Evolutionary conservation across 2,113 vertebrate genomes (phyloP).

Genomic region (Hemicordylus capensis): DNA sequence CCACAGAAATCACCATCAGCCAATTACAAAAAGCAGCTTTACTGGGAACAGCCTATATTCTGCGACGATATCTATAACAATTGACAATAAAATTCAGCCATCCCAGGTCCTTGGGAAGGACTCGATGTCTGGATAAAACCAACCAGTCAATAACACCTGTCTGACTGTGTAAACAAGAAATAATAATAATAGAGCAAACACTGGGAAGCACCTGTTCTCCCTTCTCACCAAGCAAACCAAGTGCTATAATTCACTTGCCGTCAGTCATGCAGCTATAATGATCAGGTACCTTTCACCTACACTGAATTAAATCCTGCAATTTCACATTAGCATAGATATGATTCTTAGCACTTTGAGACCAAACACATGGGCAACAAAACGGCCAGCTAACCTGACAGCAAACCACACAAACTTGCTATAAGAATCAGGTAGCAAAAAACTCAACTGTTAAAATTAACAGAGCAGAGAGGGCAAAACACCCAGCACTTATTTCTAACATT

Average conservation of each 20-base stretch:
- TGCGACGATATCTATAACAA: too few species aligned
- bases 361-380: not conserved
- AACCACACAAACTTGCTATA: not conserved
- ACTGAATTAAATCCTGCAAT: not conserved
- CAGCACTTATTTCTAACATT: too few species aligned
- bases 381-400: not conserved
- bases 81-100: too few species aligned
- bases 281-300: not conserved
- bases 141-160: too few species aligned
- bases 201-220: not conserved
- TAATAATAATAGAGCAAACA: too few species aligned
- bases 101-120: too few species aligned
- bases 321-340: conserved; percentile 3
- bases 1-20: too few species aligned
- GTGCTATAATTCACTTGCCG: not conserved
- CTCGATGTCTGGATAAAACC: too few species aligned
- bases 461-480: not conserved
- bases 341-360: not conserved
- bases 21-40: too few species aligned
- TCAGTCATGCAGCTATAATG: not conserved
- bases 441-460: not conserved
- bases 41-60: too few species aligned
- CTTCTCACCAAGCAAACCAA: not conserved
- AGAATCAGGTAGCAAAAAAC: not conserved
- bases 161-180: too few species aligned